Conservation (phyloP, 1,140 invertebrate genomes). For the Uloborus diversus region DNA sequence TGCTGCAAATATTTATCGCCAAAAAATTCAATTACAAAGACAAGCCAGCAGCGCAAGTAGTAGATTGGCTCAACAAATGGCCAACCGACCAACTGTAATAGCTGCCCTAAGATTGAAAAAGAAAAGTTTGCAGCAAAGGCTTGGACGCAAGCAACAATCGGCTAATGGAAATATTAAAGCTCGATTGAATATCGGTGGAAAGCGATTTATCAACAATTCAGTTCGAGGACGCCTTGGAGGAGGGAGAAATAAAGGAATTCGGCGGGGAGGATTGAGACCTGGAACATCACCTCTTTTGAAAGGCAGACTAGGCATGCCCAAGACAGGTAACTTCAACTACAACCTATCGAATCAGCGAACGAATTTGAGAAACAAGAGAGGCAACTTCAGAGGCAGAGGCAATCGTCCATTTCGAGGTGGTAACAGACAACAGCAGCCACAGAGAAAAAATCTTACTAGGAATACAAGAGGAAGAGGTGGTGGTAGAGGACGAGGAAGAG, state of each 20-base stretch:
- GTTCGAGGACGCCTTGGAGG: slow-evolving; percentile 22
- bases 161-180: slow-evolving; percentile 61
- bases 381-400: slow-evolving; percentile 15
- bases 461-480: slow-evolving; percentile 5
- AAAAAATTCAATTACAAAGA: slow-evolving; percentile 63
- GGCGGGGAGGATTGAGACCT: slow-evolving; percentile 54
- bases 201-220: slow-evolving; percentile 11
- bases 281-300: slow-evolving; percentile 53
- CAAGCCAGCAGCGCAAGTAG: slow-evolving; percentile 67
- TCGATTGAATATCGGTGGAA: slow-evolving; percentile 60
- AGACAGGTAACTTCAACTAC: background rate
- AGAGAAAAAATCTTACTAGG: background rate
- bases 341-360: background rate
- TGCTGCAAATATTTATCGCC: background rate
- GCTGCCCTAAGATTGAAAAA: slow-evolving; percentile 67
- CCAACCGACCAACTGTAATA: slow-evolving; percentile 67
- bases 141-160: slow-evolving; percentile 60
- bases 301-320: slow-evolving; percentile 34
- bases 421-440: background rate
- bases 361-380: slow-evolving; percentile 15
- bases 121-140: slow-evolving; percentile 64
- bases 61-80: slow-evolving; percentile 69
- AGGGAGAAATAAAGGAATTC: slow-evolving; percentile 57
- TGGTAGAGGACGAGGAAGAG: slow-evolving; percentile 50
- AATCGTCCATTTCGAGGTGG: slow-evolving; percentile 3